Evolutionary conservation across 1,140 invertebrate genomes (phyloP), one percentile per base, ranked within the genome.

Genomic region (Phthorimaea operculella): DNA sequence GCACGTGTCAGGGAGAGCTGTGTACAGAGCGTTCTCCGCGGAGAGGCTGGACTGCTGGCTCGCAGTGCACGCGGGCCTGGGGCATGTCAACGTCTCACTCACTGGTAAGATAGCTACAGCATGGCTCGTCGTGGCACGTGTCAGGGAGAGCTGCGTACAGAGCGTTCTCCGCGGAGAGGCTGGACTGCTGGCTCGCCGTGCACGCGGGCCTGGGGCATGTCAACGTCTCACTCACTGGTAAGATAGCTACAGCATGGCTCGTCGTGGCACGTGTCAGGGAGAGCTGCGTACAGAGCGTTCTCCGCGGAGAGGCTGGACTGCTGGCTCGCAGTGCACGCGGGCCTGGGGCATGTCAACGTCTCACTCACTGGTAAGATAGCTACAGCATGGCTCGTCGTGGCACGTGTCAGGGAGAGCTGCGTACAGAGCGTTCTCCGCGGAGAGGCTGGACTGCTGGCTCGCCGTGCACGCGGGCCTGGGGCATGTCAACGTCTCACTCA

Each of bases 41-140:
- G 93, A 98, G 72, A 93, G 95, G 73, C 89, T 99, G 33, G 88
- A 90, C 57, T 97, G 95, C 48, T 89, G 93, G 80, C 90, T 99
- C 54, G 95, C 94, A 6, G 94, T 97, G 18, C 92, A 95, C 72
- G 94, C 99, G 64, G 97, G 98, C 28, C 88, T 99, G 11, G 92
- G 93, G 72, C 96, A 98, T 79, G 94, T 98, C 79, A 99, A 99
- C 83, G 95, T 99, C 60, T 98, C 97, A 28, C 89, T 98, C 54
- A 91, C 90, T 88, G 93, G 96, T 97, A 88, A 62, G 61, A 39
- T 39, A 28, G 6, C 21, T 28, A 28, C 6, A 94, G 73, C 92
- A 93, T 79, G 96, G 96, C 10, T 97, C 96, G 33, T 92, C 92
- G 60, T 99, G 98, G 98, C 97, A 99, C 79, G 93, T 96, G 65